These are phyloP conservation scores for Parnassius orleans DNA, from an alignment of 2,888 invertebrate species.

Conservation along the genomic window DNA sequence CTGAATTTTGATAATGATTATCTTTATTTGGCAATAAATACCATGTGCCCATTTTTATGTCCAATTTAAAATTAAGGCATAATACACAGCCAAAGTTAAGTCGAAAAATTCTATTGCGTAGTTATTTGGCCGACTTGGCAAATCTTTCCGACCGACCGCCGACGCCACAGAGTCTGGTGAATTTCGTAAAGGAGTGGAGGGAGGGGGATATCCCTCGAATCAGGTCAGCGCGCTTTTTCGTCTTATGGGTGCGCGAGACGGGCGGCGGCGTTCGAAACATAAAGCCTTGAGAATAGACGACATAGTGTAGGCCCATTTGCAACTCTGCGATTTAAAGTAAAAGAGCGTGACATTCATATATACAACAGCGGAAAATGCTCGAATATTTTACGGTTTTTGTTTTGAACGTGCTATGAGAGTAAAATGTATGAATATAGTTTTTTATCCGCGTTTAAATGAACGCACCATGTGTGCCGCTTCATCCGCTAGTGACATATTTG, in stretches of 20 bases:
- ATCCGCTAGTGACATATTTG: conserved; percentile 24
- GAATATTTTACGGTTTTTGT: conserved; percentile 22
- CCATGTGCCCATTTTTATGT: neutral
- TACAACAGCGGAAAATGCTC: conserved; percentile 24
- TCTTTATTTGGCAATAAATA: neutral
- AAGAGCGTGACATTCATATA: conserved; percentile 23
- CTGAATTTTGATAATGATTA: too few relatives aligned
- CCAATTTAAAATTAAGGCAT: neutral
- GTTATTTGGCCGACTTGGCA: conserved; percentile 35
- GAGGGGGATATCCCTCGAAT: conserved; percentile 35
- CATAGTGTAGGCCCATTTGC: conserved; percentile 22
- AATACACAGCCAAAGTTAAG: neutral
- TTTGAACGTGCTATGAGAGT: conserved; percentile 20
- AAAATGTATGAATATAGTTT: conserved; percentile 15
- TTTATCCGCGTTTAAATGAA: conserved; percentile 22
- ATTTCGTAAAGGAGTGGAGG: conserved; percentile 23
- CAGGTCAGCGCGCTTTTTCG: conserved; percentile 63
- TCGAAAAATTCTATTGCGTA: conserved; percentile 34
- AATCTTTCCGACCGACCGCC: conserved; percentile 25
- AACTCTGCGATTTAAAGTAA: conserved; percentile 22
- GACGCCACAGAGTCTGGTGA: conserved; percentile 56
- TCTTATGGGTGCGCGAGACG: conserved; percentile 45
- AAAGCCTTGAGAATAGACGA: conserved; percentile 22
- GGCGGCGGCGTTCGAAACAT: conserved; percentile 43
- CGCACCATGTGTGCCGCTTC: conserved; percentile 4